Conservation (phyloP, 1,140 invertebrate species). For the Ephestia elutella region DNA sequence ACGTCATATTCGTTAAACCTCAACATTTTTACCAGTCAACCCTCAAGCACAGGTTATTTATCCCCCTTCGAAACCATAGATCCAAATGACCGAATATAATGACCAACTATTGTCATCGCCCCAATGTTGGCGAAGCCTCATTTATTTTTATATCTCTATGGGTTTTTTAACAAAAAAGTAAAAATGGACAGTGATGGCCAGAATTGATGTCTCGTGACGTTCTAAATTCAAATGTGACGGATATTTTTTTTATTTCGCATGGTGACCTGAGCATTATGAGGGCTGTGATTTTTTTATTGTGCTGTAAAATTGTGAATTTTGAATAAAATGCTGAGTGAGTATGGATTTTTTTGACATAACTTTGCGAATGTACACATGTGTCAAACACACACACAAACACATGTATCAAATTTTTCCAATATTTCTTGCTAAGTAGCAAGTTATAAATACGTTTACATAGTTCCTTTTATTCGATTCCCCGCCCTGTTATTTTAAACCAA, state of each 20-base stretch:
- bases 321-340: too few species aligned
- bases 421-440: too few species aligned
- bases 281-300: not conserved
- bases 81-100: conserved; percentile 68
- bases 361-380: too few species aligned
- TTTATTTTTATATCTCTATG: conserved; percentile 71
- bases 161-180: conserved; percentile 58
- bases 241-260: conserved; percentile 9
- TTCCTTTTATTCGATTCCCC: too few species aligned
- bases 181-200: conserved; percentile 50
- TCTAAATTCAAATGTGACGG: conserved; percentile 20
- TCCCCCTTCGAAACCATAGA: conserved; percentile 34
- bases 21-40: conserved; percentile 25
- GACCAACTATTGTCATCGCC: conserved; percentile 67
- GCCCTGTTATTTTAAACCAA: too few species aligned
- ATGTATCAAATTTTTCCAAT: too few species aligned
- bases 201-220: conserved; percentile 56
- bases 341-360: too few species aligned
- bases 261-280: not conserved
- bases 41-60: conserved; percentile 43
- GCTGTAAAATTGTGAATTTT: not conserved
- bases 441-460: too few species aligned
- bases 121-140: conserved; percentile 62
- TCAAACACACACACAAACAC: too few species aligned
- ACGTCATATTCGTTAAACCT: conserved; percentile 19